Conservation (phyloP, 2,888 invertebrate species). For the Galerucella nymphaeae region DNA sequence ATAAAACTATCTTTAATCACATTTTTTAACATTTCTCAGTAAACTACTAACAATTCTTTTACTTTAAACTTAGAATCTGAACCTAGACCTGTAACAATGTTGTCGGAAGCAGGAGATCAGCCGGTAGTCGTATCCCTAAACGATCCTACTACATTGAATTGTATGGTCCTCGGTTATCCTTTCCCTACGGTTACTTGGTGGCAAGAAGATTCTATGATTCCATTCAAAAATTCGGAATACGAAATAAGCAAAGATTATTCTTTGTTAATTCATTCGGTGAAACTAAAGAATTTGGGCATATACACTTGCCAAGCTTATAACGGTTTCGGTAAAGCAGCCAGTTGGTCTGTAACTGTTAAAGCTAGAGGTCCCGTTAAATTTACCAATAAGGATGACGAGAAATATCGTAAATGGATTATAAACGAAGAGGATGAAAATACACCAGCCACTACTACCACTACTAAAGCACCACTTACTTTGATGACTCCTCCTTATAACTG, state of each 20-base stretch:
- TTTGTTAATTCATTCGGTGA: slow-evolving; percentile 78
- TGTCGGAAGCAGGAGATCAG: slow-evolving; percentile 74
- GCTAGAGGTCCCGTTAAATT: slow-evolving; percentile 78
- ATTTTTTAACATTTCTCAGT: slow-evolving; percentile 7
- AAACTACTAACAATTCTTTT: slow-evolving; percentile 34
- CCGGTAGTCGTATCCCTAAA: slow-evolving; percentile 73
- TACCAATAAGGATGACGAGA: slow-evolving; percentile 68
- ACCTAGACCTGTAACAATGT: slow-evolving; percentile 71
- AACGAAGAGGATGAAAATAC: slow-evolving; percentile 66
- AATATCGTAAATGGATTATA: slow-evolving; percentile 71
- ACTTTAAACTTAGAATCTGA: slow-evolving; percentile 47
- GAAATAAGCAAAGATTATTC: slow-evolving; percentile 81
- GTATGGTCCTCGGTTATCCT: slow-evolving; percentile 86
- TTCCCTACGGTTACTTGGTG: slow-evolving; percentile 86
- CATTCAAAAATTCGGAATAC: slow-evolving; percentile 74
- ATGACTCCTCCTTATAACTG: slow-evolving; percentile 43
- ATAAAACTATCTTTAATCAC: slow-evolving; percentile 1
- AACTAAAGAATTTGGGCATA: slow-evolving; percentile 79
- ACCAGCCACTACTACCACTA: slow-evolving; percentile 52
- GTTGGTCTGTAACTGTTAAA: slow-evolving; percentile 79
- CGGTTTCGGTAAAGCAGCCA: slow-evolving; percentile 77
- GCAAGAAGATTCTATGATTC: slow-evolving; percentile 81
- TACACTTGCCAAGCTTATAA: slow-evolving; percentile 94
- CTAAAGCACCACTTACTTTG: slow-evolving; percentile 42
- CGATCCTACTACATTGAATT: slow-evolving; percentile 77